Conservation (phyloP, 1,140 invertebrate species). For the Drosophila nigromelanica region DNA sequence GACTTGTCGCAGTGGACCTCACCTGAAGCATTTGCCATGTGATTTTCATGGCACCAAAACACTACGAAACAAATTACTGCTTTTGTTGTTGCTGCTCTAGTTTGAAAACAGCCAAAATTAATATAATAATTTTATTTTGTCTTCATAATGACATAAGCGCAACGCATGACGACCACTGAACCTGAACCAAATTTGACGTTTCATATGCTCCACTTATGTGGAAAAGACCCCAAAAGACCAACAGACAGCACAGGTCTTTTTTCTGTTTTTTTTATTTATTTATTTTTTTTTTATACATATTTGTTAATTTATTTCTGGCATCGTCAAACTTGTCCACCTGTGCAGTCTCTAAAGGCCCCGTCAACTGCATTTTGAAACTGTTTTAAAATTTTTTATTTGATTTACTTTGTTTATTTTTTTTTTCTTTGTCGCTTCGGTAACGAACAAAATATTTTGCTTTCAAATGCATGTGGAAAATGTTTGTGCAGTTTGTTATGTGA, state of each 20-base stretch:
- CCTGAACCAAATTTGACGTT: slow-evolving; percentile 71
- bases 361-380: slow-evolving; percentile 56
- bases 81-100: slow-evolving; percentile 51
- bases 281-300: slow-evolving; percentile 26
- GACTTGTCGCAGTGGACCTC: slow-evolving; percentile 31
- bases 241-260: slow-evolving; percentile 21
- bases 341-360: slow-evolving; percentile 53
- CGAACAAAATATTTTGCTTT: not conserved
- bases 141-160: slow-evolving; percentile 68
- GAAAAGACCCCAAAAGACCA: slow-evolving; percentile 41
- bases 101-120: slow-evolving; percentile 52
- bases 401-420: slow-evolving; percentile 7
- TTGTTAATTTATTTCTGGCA: slow-evolving; percentile 46
- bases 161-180: slow-evolving; percentile 58
- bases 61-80: slow-evolving; percentile 27
- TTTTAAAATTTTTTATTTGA: not conserved
- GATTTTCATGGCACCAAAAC: slow-evolving; percentile 34
- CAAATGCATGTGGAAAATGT: slow-evolving; percentile 36
- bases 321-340: slow-evolving; percentile 74
- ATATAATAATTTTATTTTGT: slow-evolving; percentile 69
- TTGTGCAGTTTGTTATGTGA: slow-evolving; percentile 45
- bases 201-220: slow-evolving; percentile 44
- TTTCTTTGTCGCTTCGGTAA: slow-evolving; percentile 1
- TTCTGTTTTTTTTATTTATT: slow-evolving; percentile 34
- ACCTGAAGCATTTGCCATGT: slow-evolving; percentile 46